phyloP scores from a whole-genome alignment of 2,113 vertebrate species.

The Tupaia chinensis region DNA sequence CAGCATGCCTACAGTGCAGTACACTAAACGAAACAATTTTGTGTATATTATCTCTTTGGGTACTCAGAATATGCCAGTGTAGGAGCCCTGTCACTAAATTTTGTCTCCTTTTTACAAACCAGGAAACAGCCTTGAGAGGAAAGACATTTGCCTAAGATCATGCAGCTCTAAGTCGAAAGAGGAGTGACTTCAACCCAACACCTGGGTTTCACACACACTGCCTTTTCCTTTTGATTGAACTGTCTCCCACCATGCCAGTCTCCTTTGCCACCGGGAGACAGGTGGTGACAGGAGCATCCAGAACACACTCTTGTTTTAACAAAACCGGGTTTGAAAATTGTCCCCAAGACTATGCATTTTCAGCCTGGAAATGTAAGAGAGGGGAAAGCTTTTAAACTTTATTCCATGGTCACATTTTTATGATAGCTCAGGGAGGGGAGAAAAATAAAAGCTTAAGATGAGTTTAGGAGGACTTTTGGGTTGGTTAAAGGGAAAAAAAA shows the following conservation, averaged over 20 bases:
- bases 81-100: neutral
- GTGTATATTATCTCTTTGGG: neutral
- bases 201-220: rapidly evolving
- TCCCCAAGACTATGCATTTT: neutral
- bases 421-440: slow-evolving; percentile 16
- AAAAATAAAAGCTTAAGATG: slow-evolving; percentile 77
- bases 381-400: slow-evolving; percentile 43
- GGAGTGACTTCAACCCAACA: neutral
- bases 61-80: neutral
- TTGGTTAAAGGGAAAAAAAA: slow-evolving; percentile 75
- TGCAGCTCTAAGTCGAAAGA: neutral
- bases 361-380: neutral
- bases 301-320: slow-evolving; percentile 72
- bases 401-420: slow-evolving; percentile 76
- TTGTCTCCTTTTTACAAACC: neutral
- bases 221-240: neutral
- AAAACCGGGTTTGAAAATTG: slow-evolving; percentile 59
- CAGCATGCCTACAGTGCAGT: neutral
- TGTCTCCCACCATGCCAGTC: neutral
- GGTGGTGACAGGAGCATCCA: neutral
- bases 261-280: neutral
- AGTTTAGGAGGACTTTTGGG: slow-evolving; percentile 69
- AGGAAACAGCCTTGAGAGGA: neutral
- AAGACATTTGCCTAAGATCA: neutral
- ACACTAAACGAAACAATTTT: neutral